Evolutionary conservation across 2,113 vertebrate genomes (phyloP), one percentile per base, ranked within the genome.

Genomic region (Eupsittula cactorum): DNA sequence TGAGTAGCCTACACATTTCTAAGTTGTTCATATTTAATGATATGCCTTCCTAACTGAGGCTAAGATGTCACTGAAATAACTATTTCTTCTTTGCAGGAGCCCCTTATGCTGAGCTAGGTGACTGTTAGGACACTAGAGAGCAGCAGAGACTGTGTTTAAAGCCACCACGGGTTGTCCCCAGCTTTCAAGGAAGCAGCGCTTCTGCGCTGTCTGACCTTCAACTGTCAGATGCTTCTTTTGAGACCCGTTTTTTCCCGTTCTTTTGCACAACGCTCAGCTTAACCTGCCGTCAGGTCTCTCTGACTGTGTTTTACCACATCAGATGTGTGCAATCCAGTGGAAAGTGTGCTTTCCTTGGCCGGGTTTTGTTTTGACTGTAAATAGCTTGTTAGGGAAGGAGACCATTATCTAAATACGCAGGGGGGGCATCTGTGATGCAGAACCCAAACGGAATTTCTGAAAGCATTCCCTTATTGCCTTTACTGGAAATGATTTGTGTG

Each of bases 121-220:
- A n/a, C 16, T 2, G 18, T 23, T 13, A 3, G 1, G 29, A 77
- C 97, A 68, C 95, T 35, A 75, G 97, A 94, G 95, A 27, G 95
- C 97, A 82, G 92, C 97, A 97, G 92, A 97, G 97, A 97, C 97
- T 82, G 96, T 7, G 62, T 28, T 35, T 75, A 39, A 73, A 90
- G 46, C 31, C 62, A 13, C 3, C 2, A 2, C 14, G 1, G 25
- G 0, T 3, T 5, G 27, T 25, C 23, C 7, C 6, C 2, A 0
- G 16, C 1, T 9, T 19, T 18, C 31, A 7, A 6, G 4, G n/a
- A 14, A 19, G 47, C 27, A 3, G 35, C 55, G 6, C 6, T 17
- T 12, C 11, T 3, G 25, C 2, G 8, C 7, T 15, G 5, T 8
- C 16, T 16, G 7, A 42, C 68, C 55, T 63, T 64, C 28, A 28